A percentile compares a stretch with the other conserved stretches of the same genome.
These are phyloP conservation scores for Prunella fulvescens DNA, from an alignment of 2,113 vertebrate species.

Conservation along the genomic window DNA sequence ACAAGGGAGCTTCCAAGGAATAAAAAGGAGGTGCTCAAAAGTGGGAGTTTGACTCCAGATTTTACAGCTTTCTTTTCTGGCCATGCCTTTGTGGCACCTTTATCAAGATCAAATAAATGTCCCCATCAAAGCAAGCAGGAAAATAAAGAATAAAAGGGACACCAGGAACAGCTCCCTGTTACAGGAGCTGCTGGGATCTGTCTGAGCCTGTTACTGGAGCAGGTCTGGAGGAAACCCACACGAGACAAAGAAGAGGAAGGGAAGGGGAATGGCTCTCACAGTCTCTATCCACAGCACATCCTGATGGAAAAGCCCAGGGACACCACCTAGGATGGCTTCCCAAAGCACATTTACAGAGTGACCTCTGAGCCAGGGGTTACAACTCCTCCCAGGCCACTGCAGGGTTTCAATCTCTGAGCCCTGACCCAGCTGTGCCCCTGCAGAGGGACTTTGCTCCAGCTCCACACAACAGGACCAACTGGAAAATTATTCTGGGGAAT, in stretches of 20 bases:
- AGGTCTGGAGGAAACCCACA: not conserved
- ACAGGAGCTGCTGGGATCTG: not conserved
- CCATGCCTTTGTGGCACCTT: not conserved
- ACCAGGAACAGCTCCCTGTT: not conserved
- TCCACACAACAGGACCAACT: not conserved
- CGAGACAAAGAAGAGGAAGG: not conserved
- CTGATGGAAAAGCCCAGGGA: not conserved
- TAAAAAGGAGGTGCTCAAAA: not conserved
- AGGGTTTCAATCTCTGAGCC: not conserved
- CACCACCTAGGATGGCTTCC: not conserved
- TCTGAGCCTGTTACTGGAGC: not conserved
- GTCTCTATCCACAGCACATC: not conserved
- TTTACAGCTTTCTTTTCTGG: not conserved
- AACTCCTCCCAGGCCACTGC: not conserved
- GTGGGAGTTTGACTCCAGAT: not conserved
- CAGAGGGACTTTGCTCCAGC: not conserved
- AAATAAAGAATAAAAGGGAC: not conserved
- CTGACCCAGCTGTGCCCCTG: not conserved
- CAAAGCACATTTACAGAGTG: not conserved
- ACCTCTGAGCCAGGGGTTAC: not conserved
- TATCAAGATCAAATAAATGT: not conserved
- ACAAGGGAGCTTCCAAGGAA: not conserved
- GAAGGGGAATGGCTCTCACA: rapidly evolving
- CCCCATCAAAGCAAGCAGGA: not conserved
- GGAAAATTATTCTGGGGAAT: not conserved